phyloP scores from a whole-genome alignment of 2,797 vertebrate species.

The Onychomys leucogaster region DNA sequence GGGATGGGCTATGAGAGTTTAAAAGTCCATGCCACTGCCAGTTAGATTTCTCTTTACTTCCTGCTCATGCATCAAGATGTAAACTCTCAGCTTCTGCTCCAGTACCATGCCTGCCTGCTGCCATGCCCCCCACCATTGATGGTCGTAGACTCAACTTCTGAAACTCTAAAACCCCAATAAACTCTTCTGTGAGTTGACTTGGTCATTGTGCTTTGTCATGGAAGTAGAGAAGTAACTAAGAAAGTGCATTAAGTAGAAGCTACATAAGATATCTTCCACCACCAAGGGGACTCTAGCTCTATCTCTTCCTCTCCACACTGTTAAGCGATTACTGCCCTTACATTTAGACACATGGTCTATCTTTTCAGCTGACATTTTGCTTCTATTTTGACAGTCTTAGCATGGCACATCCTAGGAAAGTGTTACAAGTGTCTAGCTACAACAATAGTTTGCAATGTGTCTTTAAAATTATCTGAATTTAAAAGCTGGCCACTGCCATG shows the following conservation, averaged over 20 bases:
- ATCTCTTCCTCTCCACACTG: neutral
- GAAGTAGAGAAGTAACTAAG: neutral
- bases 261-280: neutral
- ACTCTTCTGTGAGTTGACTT: neutral
- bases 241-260: neutral
- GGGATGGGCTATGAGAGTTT: neutral
- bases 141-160: neutral
- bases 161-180: neutral
- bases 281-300: neutral
- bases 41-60: neutral
- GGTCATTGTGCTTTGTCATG: neutral
- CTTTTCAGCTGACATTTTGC: neutral
- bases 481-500: neutral
- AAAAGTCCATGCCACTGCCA: neutral
- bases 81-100: neutral
- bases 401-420: neutral
- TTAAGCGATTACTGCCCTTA: neutral
- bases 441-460: neutral
- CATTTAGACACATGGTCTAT: neutral
- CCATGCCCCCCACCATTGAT: neutral
- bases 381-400: neutral
- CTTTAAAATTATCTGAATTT: conserved; percentile 17
- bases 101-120: too few relatives aligned
- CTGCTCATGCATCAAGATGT: neutral
- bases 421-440: neutral